These are phyloP conservation scores for Ornithoptera alexandrae DNA, from an alignment of 2,888 invertebrate species.

Conservation along the genomic window DNA sequence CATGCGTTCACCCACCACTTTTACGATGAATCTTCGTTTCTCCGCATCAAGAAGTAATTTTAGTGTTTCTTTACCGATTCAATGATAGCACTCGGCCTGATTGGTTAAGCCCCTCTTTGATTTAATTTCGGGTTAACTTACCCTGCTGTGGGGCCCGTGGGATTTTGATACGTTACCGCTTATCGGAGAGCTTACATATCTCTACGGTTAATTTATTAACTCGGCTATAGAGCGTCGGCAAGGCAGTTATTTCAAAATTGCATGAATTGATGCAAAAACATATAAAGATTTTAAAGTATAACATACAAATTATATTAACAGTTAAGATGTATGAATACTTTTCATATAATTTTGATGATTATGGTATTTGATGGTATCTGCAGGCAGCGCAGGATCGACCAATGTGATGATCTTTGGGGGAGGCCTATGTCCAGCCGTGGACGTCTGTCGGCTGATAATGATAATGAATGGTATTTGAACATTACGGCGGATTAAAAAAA, in stretches of 20 bases:
- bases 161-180: slow-evolving; percentile 55
- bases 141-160: slow-evolving; percentile 68
- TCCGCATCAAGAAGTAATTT: slow-evolving; percentile 80
- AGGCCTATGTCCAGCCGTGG: too few relatives aligned
- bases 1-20: slow-evolving; percentile 65
- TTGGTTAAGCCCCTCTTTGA: slow-evolving; percentile 79
- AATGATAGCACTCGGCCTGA: slow-evolving; percentile 80
- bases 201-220: slow-evolving; percentile 44
- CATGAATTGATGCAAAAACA: background rate
- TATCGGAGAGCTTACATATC: slow-evolving; percentile 30
- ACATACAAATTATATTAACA: too few relatives aligned
- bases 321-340: too few relatives aligned
- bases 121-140: slow-evolving; percentile 79
- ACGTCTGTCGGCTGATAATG: too few relatives aligned
- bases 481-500: too few relatives aligned
- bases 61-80: slow-evolving; percentile 80
- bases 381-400: too few relatives aligned
- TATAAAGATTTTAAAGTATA: too few relatives aligned
- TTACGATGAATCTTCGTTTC: slow-evolving; percentile 81
- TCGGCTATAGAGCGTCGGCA: background rate
- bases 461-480: too few relatives aligned
- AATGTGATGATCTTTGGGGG: too few relatives aligned
- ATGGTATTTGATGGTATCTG: too few relatives aligned
- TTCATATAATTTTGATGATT: too few relatives aligned
- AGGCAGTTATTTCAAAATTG: background rate